Base-by-base conservation (phyloP, 2,888 invertebrate species). In the Aplocera efformata region DNA sequence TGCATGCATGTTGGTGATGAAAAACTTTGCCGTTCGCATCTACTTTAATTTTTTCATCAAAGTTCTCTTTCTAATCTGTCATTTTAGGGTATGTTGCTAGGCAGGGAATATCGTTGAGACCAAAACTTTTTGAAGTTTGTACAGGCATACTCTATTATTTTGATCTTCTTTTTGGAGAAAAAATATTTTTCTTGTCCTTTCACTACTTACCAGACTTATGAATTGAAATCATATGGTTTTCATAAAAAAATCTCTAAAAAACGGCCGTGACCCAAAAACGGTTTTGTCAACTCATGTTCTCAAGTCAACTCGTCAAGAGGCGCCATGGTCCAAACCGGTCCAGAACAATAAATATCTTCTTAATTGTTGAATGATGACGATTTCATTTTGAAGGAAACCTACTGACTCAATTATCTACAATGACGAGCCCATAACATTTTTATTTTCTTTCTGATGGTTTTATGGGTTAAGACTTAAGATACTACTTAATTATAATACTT, bases 221-320 rank as follows among this genome's bases (percentile, higher is more conserved):
- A n/a, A n/a, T n/a, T 5, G 2, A 17, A 17, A 17, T 31, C 26
- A 24, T 10, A n/a, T n/a, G n/a, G 9, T 8, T 24, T 30, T 27
- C 22, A 7, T 7, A 9, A 8, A 7, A 23, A 32, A 31, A 26
- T 28, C 20, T 61, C 58, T 55, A 58, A 68, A 69, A 73, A 72
- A 68, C 58, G 50, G 50, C 50, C 55, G 46, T 66, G 72, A 69
- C 69, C 70, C 46, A 66, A 50, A 64, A 63, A 44, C 40, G 38
- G 49, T 53, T 66, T 69, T 66, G 72, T 72, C 76, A 70, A 84
- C 75, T 81, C 72, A 79, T 67, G 68, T 56, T 67, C 61, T 60
- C 74, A 79, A 80, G 36, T 48, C 48, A 55, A 58, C 56, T 61
- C 58, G 68, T 71, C 68, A 68, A 44, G 42, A 44, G 30, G 39